Conservation (phyloP, 2,888 invertebrate genomes). For the Drepana falcataria region DNA sequence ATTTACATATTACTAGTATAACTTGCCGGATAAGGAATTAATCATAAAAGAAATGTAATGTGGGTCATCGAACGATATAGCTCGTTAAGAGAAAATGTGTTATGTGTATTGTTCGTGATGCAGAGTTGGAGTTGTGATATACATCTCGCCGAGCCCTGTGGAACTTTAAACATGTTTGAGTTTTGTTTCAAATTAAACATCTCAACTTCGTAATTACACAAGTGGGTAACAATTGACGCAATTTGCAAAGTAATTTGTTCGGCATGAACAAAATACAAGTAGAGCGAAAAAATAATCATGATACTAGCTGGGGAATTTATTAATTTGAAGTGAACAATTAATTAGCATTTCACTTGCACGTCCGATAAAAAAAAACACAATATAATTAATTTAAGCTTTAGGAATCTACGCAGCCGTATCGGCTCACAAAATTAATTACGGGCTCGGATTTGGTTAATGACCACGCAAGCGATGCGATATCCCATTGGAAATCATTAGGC, state of each 20-base stretch:
- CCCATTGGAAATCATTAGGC: slow-evolving; percentile 41
- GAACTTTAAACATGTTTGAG: not conserved
- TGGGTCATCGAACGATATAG: not conserved
- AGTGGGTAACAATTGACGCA: not conserved
- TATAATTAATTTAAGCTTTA: not conserved
- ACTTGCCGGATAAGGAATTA: no score
- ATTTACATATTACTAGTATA: no score
- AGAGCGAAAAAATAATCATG: not conserved
- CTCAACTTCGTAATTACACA: not conserved
- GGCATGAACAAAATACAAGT: not conserved
- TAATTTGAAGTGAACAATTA: slow-evolving; percentile 2
- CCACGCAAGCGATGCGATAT: slow-evolving; percentile 23
- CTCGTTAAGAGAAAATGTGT: not conserved
- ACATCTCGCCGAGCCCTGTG: not conserved
- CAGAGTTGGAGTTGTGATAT: not conserved
- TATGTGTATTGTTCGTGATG: not conserved
- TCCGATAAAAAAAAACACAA: not conserved
- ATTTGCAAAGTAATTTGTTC: not conserved
- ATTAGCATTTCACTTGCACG: slow-evolving; percentile 1
- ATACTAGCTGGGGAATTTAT: not conserved
- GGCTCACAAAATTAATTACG: slow-evolving; percentile 46
- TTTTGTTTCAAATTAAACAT: not conserved
- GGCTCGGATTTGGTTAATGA: slow-evolving; percentile 50
- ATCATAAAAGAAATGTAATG: not conserved
- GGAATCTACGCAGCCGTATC: slow-evolving; percentile 13